Evolutionary conservation across 2,113 vertebrate genomes (phyloP).

Genomic region (Pimephales promelas): DNA sequence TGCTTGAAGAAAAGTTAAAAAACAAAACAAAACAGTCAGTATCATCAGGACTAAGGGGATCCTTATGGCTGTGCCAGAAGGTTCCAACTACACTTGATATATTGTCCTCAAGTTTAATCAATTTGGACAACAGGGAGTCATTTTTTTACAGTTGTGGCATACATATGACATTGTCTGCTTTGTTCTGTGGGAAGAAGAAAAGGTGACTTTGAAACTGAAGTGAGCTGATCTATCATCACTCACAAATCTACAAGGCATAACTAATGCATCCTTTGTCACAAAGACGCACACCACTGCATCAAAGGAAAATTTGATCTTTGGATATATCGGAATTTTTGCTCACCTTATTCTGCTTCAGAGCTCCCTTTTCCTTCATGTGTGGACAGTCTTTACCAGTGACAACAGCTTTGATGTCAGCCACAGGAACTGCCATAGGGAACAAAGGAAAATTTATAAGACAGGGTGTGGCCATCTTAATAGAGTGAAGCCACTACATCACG

Average conservation of each 20-base stretch:
- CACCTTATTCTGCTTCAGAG: constrained; percentile 98
- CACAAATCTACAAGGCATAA: constrained; percentile 31
- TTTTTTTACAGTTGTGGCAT: constrained; percentile 23
- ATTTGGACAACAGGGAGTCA: constrained; percentile 9
- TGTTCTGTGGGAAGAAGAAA: constrained; percentile 8
- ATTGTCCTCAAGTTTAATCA: constrained; percentile 8
- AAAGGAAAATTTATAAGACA: constrained; percentile 42
- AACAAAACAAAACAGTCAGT: not conserved
- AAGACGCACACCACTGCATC: constrained; percentile 28
- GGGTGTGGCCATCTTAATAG: not conserved
- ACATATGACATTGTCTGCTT: constrained; percentile 29
- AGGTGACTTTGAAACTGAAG: constrained; percentile 28
- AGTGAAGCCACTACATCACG: not conserved
- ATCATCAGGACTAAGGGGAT: not conserved
- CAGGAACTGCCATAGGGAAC: constrained; percentile 84
- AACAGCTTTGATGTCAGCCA: constrained; percentile 98
- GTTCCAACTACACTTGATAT: constrained; percentile 12
- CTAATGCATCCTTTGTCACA: constrained; percentile 58
- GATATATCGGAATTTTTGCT: constrained; percentile 36
- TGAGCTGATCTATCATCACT: constrained; percentile 38
- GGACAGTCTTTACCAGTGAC: constrained; percentile 99
- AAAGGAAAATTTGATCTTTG: constrained; percentile 29
- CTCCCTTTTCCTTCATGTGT: constrained; percentile 99
- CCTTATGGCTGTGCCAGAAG: not conserved
- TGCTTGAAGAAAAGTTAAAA: not conserved